Evolutionary conservation across 2,888 invertebrate species (phyloP).

Genomic region (Limenitis camilla): DNA sequence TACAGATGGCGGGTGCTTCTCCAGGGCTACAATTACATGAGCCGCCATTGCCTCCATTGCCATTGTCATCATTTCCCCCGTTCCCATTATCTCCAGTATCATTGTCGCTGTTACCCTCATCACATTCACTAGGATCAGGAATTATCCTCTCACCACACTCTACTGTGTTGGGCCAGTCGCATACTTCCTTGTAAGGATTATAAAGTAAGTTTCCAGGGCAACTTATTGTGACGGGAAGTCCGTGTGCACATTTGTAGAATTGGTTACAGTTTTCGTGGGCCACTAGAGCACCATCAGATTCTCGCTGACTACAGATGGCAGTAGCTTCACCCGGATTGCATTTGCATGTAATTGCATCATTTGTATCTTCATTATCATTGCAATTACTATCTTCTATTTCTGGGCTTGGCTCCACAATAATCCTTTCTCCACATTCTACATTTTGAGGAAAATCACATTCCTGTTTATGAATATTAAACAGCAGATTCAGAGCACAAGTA

Average conservation of each 20-base stretch:
- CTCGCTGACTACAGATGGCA: constrained; percentile 30
- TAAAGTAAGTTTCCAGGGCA: constrained; percentile 33
- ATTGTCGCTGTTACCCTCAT: not conserved
- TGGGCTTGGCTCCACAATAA: constrained; percentile 14
- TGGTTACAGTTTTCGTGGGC: constrained; percentile 34
- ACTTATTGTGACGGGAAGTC: constrained; percentile 27
- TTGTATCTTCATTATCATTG: constrained; percentile 12
- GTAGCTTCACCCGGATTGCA: constrained; percentile 32
- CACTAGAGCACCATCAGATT: constrained; percentile 26
- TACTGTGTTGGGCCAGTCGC: constrained; percentile 39
- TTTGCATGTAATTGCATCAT: constrained; percentile 21
- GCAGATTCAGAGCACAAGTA: constrained; percentile 23
- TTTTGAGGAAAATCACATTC: constrained; percentile 30
- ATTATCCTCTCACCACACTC: constrained; percentile 32
- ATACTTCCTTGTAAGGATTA: constrained; percentile 31
- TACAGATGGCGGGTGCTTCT: constrained; percentile 35
- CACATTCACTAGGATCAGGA: constrained; percentile 17
- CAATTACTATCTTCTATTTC: constrained; percentile 9
- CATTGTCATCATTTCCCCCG: not conserved
- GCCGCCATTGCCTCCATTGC: no score
- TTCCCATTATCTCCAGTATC: constrained; percentile 7
- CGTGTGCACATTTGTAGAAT: constrained; percentile 36
- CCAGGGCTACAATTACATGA: constrained; percentile 27
- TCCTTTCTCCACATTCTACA: constrained; percentile 28
- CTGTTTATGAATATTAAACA: constrained; percentile 26